These are phyloP conservation scores for Glaucidium brasilianum DNA, from an alignment of 2,113 vertebrate genomes.

Conservation along the genomic window DNA sequence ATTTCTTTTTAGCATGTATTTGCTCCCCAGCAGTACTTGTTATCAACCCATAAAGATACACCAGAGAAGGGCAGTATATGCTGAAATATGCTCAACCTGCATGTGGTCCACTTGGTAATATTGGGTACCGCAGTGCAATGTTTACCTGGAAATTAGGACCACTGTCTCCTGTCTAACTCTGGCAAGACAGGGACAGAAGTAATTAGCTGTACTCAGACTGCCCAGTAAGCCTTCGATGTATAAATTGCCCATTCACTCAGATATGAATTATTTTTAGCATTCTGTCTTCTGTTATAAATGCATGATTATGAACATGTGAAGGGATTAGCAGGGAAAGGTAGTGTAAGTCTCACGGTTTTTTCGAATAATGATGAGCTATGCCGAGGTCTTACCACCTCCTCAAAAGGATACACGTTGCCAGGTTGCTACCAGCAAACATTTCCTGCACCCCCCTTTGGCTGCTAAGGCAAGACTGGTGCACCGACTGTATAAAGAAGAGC, in stretches of 20 bases:
- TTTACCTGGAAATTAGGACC: not conserved
- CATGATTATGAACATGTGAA: not conserved
- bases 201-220: not conserved
- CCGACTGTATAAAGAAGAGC: not conserved
- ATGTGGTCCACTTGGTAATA: not conserved
- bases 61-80: not conserved
- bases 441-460: not conserved
- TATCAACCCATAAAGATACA: not conserved
- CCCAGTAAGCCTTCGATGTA: accelerated
- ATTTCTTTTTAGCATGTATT: not conserved
- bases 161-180: not conserved
- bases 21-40: not conserved
- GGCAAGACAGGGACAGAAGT: not conserved
- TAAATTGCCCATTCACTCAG: not conserved
- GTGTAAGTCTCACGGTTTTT: accelerated
- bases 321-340: not conserved
- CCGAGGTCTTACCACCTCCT: not conserved
- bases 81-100: not conserved
- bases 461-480: not conserved
- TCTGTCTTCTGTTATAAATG: not conserved
- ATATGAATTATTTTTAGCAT: not conserved
- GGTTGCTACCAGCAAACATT: accelerated
- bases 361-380: not conserved
- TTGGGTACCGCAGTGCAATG: not conserved
- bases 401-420: accelerated